phyloP scores from a whole-genome alignment of 2,113 vertebrate species.

The Nansenia antarctica region DNA sequence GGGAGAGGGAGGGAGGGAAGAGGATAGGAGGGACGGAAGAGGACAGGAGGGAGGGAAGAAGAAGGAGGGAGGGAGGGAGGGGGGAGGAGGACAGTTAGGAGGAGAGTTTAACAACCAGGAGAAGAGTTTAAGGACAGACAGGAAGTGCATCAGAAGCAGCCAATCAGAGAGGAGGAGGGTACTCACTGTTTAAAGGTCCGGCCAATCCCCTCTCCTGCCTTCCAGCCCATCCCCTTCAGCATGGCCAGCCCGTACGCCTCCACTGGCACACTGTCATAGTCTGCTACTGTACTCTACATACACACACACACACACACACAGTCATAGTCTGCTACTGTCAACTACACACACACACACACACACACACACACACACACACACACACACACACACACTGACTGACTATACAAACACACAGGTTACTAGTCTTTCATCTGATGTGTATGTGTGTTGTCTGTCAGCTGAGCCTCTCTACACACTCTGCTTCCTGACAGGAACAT shows the following conservation, averaged over 20 bases:
- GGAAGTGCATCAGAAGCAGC: neutral
- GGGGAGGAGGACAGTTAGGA: neutral
- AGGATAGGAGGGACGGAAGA: neutral
- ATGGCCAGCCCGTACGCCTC: conserved; percentile 88
- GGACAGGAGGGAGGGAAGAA: neutral
- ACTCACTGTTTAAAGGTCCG: conserved; percentile 89
- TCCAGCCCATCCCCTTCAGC: conserved; percentile 93
- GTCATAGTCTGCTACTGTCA: conserved; percentile 85
- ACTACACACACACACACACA: conserved; percentile 1
- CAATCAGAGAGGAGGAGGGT: neutral
- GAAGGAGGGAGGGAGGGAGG: neutral
- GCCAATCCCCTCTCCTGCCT: conserved; percentile 83
- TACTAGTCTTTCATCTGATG: conserved; percentile 33
- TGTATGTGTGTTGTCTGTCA: conserved; percentile 17
- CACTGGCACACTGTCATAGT: conserved; percentile 86
- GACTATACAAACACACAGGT: conserved; percentile 13
- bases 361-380: neutral
- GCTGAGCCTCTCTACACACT: conserved; percentile 33
- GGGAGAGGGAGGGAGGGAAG: neutral
- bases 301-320: neutral
- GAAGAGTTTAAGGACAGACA: neutral
- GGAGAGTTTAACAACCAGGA: neutral
- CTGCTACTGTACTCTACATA: conserved; percentile 77
- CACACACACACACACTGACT: conserved; percentile 17
- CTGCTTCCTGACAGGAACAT: too few species aligned